Conservation (phyloP, 1,140 invertebrate genomes). For the Dendroctonus ponderosae region DNA sequence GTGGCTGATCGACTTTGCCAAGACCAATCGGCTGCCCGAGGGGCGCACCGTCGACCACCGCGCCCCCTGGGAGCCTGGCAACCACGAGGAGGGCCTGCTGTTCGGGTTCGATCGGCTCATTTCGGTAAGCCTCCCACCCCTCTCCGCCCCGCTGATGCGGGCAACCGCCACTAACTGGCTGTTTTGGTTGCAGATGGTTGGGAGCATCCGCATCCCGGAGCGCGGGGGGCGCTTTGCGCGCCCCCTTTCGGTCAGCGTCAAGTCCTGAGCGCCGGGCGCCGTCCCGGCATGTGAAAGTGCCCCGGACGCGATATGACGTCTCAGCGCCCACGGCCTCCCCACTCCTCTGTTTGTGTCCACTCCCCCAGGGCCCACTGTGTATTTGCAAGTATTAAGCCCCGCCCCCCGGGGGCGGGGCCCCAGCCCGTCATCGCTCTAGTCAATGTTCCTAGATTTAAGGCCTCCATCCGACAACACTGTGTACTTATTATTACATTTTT, state of each 20-base stretch:
- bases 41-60: conserved; percentile 73
- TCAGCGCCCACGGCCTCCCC: no score
- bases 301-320: not conserved
- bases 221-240: conserved; percentile 30
- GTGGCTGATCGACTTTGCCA: conserved; percentile 97
- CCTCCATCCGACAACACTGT: no score
- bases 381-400: no score
- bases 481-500: no score
- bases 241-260: conserved; percentile 35
- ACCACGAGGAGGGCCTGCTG: conserved; percentile 93
- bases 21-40: conserved; percentile 75
- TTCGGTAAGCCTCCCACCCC: conserved; percentile 45
- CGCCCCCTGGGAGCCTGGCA: conserved; percentile 79
- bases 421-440: no score
- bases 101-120: conserved; percentile 87
- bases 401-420: no score
- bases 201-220: conserved; percentile 35
- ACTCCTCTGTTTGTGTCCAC: no score
- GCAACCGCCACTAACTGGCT: no score
- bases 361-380: no score
- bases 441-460: no score
- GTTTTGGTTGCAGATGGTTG: conserved; percentile 36
- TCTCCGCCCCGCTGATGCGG: no score
- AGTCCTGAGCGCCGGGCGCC: conserved; percentile 33
- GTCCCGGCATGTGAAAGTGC: conserved; percentile 22